A percentile compares a stretch with the other conserved stretches of the same genome.
Conservation (phyloP, 2,888 invertebrate species). For the Dione vanillae region DNA sequence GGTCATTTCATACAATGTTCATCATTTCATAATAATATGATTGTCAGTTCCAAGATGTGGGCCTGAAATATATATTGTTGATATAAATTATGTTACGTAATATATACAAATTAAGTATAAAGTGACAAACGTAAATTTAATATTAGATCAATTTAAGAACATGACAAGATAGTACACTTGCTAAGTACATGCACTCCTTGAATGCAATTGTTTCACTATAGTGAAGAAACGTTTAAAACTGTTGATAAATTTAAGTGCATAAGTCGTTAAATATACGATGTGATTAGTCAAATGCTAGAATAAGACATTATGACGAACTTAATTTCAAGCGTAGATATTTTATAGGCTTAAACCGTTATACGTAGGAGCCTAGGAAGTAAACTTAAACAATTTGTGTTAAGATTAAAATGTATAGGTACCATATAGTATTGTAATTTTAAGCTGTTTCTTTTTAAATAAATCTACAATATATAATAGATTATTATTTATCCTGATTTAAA, state of each 20-base stretch:
- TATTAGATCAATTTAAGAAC: no score
- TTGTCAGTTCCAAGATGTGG: no score
- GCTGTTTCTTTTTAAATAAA: slow-evolving; percentile 61
- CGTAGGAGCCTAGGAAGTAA: background rate
- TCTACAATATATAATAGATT: slow-evolving; percentile 24
- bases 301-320: slow-evolving; percentile 29
- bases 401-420: slow-evolving; percentile 28
- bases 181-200: background rate
- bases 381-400: slow-evolving; percentile 30
- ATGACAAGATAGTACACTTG: background rate
- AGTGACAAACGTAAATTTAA: no score
- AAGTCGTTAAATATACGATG: slow-evolving; percentile 3
- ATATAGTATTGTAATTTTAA: slow-evolving; percentile 51
- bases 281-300: slow-evolving; percentile 36
- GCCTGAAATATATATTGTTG: no score
- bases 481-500: slow-evolving; percentile 11
- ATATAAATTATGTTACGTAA: no score
- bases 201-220: background rate
- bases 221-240: background rate
- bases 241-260: slow-evolving; percentile 1
- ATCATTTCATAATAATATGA: no score
- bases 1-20: no score
- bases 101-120: no score
- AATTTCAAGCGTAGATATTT: slow-evolving; percentile 22
- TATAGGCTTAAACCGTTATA: slow-evolving; percentile 23